These are phyloP conservation scores for Gallinago undulata DNA, from an alignment of 2,113 vertebrate genomes.

Conservation along the genomic window DNA sequence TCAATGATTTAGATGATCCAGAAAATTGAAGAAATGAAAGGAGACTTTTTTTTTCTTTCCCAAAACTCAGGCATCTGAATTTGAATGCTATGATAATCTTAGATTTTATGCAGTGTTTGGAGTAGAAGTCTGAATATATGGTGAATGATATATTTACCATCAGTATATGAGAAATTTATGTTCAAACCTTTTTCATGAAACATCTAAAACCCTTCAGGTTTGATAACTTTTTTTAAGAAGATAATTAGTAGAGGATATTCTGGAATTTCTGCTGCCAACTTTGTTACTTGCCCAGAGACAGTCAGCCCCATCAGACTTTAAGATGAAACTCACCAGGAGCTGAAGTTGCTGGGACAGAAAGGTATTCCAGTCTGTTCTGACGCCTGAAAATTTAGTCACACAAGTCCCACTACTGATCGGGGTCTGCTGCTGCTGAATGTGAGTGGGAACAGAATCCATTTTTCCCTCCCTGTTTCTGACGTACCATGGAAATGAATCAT, in stretches of 20 bases:
- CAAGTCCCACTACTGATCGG: background rate
- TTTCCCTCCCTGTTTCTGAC: background rate
- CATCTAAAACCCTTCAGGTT: background rate
- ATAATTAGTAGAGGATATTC: background rate
- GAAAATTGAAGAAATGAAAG: background rate
- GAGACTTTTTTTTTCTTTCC: background rate
- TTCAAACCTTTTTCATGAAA: background rate
- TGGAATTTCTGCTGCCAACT: background rate
- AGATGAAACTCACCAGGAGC: background rate
- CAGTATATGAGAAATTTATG: background rate
- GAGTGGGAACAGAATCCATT: background rate
- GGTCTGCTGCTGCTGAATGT: background rate
- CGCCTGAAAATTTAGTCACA: background rate
- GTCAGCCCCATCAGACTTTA: too few relatives aligned
- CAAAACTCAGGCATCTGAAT: background rate
- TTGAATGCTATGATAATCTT: background rate
- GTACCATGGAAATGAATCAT: background rate
- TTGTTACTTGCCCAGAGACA: background rate
- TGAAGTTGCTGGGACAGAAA: background rate
- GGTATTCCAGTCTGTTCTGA: accelerated
- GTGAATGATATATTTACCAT: background rate
- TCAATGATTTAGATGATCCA: background rate
- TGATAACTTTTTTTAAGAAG: background rate
- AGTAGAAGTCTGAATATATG: background rate
- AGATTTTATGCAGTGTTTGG: background rate